These are phyloP conservation scores for Trachelus tabidus DNA, from an alignment of 2,888 invertebrate species.

Conservation along the genomic window DNA sequence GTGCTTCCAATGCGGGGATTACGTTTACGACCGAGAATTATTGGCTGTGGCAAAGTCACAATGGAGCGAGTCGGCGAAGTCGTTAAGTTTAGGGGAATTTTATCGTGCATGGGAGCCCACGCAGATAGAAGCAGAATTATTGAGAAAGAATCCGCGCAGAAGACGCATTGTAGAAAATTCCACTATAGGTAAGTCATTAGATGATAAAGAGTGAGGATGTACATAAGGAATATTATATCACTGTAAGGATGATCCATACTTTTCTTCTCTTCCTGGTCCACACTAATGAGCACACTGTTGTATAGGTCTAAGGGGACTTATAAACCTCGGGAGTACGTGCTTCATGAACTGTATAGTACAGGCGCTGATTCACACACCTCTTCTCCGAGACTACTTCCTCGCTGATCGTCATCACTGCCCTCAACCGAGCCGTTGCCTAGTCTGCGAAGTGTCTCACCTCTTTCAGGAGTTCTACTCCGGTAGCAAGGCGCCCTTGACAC, in stretches of 20 bases:
- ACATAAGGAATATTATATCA: not conserved
- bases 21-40: constrained; percentile 85
- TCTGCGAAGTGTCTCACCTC: constrained; percentile 94
- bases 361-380: constrained; percentile 93
- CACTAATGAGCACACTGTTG: constrained; percentile 24
- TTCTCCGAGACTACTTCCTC: constrained; percentile 94
- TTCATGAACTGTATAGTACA: constrained; percentile 98
- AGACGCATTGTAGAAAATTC: constrained; percentile 84
- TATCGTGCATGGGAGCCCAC: constrained; percentile 81
- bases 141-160: constrained; percentile 81
- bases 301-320: constrained; percentile 86
- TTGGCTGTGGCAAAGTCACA: constrained; percentile 60
- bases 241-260: not conserved
- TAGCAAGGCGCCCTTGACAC: constrained; percentile 85
- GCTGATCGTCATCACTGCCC: constrained; percentile 92
- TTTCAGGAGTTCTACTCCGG: constrained; percentile 98
- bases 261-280: not conserved
- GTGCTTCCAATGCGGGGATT: constrained; percentile 92
- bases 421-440: constrained; percentile 84
- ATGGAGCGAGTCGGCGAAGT: constrained; percentile 63
- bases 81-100: constrained; percentile 61
- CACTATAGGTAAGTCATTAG: constrained; percentile 73
- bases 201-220: not conserved
- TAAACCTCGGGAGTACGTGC: constrained; percentile 97
- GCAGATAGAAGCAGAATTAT: constrained; percentile 79